These are phyloP conservation scores for Augiades crinisus DNA, from an alignment of 2,888 invertebrate genomes.

Conservation along the genomic window DNA sequence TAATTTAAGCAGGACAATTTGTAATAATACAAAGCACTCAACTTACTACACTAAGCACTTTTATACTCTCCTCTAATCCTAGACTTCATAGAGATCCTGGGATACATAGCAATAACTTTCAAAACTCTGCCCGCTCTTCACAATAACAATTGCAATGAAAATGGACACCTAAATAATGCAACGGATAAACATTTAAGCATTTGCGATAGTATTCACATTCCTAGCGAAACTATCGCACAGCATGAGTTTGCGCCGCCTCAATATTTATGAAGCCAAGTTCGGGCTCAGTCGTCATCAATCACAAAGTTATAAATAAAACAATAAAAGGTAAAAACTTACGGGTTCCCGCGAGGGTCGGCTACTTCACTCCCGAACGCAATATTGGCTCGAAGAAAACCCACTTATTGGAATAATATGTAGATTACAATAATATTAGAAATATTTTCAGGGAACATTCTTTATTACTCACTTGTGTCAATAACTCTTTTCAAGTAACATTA, in stretches of 20 bases:
- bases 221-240: conserved; percentile 60
- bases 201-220: conserved; percentile 36
- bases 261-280: conserved; percentile 78
- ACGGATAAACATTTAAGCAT: conserved; percentile 14
- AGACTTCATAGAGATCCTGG: too few relatives aligned
- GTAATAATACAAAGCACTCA: too few relatives aligned
- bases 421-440: conserved; percentile 73
- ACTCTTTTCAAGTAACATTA: conserved; percentile 44
- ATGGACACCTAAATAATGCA: not conserved
- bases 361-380: conserved; percentile 63
- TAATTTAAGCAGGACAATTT: too few relatives aligned
- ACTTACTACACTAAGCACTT: too few relatives aligned
- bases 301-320: conserved; percentile 82
- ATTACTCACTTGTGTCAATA: conserved; percentile 48
- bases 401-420: conserved; percentile 82
- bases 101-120: too few relatives aligned
- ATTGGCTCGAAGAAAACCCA: conserved; percentile 67
- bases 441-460: conserved; percentile 61
- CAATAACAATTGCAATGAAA: not conserved
- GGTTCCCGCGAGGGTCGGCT: conserved; percentile 59
- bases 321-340: conserved; percentile 79
- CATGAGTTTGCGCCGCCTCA: conserved; percentile 61
- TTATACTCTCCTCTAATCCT: too few relatives aligned
- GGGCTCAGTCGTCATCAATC: conserved; percentile 75
- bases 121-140: not conserved